These are phyloP conservation scores for Crematogaster levior DNA, from an alignment of 2,888 invertebrate genomes.

Conservation along the genomic window DNA sequence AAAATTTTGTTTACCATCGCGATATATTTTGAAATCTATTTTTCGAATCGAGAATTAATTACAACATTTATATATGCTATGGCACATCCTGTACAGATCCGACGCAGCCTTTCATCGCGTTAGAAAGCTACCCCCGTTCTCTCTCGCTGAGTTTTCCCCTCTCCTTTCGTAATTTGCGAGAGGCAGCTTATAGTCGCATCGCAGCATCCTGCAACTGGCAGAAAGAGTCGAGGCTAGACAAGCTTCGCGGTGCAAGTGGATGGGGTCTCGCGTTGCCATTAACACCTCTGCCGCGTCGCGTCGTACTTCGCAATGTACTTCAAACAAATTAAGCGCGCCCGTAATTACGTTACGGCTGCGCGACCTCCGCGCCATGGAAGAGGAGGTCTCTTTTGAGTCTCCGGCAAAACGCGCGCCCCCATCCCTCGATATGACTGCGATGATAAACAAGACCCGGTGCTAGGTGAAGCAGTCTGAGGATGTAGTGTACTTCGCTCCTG, in stretches of 20 bases:
- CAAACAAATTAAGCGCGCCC: slow-evolving; percentile 84
- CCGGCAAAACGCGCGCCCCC: slow-evolving; percentile 57
- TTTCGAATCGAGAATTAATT: not conserved
- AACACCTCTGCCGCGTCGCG: slow-evolving; percentile 80
- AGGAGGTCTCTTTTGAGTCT: slow-evolving; percentile 70
- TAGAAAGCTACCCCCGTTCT: slow-evolving; percentile 19
- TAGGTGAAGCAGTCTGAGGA: slow-evolving; percentile 24
- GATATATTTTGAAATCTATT: not conserved
- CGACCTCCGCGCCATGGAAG: slow-evolving; percentile 68
- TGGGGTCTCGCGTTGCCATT: slow-evolving; percentile 80
- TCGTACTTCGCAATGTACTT: slow-evolving; percentile 78
- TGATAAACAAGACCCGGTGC: slow-evolving; percentile 68
- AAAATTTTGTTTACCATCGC: not conserved
- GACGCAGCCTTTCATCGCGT: slow-evolving; percentile 24
- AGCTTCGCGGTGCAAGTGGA: slow-evolving; percentile 69
- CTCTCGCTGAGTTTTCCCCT: slow-evolving; percentile 35
- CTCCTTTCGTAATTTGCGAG: slow-evolving; percentile 37
- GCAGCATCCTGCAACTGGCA: slow-evolving; percentile 58
- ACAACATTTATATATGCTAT: not conserved
- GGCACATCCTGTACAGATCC: slow-evolving; percentile 1
- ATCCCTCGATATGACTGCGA: slow-evolving; percentile 68
- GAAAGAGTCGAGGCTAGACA: slow-evolving; percentile 54
- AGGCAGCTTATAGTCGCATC: slow-evolving; percentile 51
- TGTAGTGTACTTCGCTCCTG: slow-evolving; percentile 8
- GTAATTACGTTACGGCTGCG: slow-evolving; percentile 83